Evolutionary conservation across 2,888 invertebrate genomes (phyloP).

Genomic region (Myopa tessellatipennis): DNA sequence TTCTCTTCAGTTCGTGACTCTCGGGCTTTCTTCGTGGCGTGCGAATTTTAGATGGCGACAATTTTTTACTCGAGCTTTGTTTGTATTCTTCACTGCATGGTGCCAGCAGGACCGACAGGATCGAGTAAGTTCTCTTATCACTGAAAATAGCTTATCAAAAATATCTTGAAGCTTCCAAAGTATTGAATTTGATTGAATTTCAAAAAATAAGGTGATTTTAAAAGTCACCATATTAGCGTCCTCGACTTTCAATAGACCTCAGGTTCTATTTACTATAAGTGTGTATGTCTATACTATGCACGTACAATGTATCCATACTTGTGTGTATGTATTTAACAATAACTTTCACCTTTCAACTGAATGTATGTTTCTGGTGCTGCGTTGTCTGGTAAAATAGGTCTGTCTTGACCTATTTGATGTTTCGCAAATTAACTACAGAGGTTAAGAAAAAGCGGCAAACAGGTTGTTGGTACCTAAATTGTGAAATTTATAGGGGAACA

Average conservation of each 20-base stretch:
- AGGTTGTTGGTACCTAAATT: background rate
- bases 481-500: background rate
- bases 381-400: no score
- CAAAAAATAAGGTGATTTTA: background rate
- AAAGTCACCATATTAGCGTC: no score
- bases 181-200: background rate
- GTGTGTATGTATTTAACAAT: no score
- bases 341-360: background rate
- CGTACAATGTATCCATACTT: no score
- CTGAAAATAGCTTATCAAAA: background rate
- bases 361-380: no score
- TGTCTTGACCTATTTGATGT: no score
- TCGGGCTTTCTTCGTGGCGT: background rate
- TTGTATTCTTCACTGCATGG: background rate
- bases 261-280: no score
- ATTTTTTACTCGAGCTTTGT: background rate
- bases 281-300: no score
- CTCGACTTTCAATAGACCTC: no score
- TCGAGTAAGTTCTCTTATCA: background rate
- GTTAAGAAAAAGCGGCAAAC: no score
- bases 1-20: background rate
- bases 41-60: slow-evolving; percentile 22
- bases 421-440: no score
- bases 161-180: background rate
- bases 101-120: background rate